These are phyloP conservation scores for Anarsia innoxiella DNA, from an alignment of 2,888 invertebrate species.

Conservation along the genomic window DNA sequence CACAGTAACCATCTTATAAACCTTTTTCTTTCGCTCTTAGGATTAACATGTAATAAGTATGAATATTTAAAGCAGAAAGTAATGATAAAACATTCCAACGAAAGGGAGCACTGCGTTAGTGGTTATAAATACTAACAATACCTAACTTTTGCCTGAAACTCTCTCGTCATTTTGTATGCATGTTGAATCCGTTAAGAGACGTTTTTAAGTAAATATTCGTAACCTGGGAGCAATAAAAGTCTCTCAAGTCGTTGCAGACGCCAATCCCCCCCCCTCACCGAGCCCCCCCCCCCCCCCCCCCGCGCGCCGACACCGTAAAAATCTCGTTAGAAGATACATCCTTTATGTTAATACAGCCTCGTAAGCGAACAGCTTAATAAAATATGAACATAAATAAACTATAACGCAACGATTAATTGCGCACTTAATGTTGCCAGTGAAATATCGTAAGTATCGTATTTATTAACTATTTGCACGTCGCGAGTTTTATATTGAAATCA, in stretches of 20 bases:
- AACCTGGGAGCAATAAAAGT: background rate
- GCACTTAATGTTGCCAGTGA: background rate
- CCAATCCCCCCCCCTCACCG: background rate
- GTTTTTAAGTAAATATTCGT: too few species aligned
- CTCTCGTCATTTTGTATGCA: background rate
- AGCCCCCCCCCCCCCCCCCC: background rate
- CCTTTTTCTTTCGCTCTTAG: too few species aligned
- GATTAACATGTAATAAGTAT: too few species aligned
- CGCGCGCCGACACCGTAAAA: constrained; percentile 2
- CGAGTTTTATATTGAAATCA: background rate
- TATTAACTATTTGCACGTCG: background rate
- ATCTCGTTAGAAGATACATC: constrained; percentile 3
- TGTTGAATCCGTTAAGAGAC: background rate
- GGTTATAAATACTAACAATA: background rate
- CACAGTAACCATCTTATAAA: too few species aligned
- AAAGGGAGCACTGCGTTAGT: background rate
- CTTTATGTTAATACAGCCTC: constrained; percentile 4
- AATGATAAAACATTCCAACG: background rate
- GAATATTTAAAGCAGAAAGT: background rate
- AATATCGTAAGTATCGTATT: background rate
- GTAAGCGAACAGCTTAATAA: background rate
- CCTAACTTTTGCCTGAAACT: background rate
- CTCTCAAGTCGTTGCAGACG: too few species aligned
- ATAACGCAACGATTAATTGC: background rate
- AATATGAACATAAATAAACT: background rate